A percentile compares a stretch with the other conserved stretches of the same genome.
These are phyloP conservation scores for Chydorus sphaericus DNA, from an alignment of 2,888 invertebrate genomes.

Conservation along the genomic window DNA sequence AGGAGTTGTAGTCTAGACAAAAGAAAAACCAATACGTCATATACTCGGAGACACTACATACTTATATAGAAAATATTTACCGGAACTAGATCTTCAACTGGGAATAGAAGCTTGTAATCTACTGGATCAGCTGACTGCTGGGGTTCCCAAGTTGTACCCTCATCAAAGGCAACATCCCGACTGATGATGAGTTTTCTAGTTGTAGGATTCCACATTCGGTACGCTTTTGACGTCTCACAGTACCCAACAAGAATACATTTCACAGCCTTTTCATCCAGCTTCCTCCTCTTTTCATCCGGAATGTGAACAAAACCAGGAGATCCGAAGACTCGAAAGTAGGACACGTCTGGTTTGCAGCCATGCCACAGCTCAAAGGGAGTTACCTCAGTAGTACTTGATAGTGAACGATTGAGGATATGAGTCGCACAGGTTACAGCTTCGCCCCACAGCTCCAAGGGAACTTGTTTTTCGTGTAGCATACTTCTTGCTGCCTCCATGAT, in stretches of 20 bases:
- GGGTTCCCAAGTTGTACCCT: background rate
- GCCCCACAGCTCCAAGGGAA: background rate
- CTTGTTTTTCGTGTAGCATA: background rate
- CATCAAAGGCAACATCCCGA: background rate
- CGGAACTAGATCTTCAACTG: too few species aligned
- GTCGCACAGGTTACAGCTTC: background rate
- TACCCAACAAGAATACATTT: background rate
- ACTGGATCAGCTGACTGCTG: too few species aligned
- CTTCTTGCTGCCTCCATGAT: background rate
- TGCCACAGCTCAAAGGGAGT: background rate
- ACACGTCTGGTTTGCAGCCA: background rate
- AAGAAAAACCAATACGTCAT: too few species aligned
- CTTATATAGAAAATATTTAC: too few species aligned
- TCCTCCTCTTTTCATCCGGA: background rate
- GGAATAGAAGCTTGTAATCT: background rate
- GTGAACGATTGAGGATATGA: background rate
- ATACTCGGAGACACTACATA: too few species aligned
- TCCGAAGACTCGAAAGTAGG: background rate
- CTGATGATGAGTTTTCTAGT: background rate
- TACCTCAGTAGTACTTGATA: background rate
- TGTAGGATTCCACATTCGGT: background rate
- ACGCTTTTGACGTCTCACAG: background rate
- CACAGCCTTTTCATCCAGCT: background rate
- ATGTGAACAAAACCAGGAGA: background rate
- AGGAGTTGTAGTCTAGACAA: too few species aligned